phyloP scores from a whole-genome alignment of 2,113 vertebrate genomes.

The Phyllostomus discolor region DNA sequence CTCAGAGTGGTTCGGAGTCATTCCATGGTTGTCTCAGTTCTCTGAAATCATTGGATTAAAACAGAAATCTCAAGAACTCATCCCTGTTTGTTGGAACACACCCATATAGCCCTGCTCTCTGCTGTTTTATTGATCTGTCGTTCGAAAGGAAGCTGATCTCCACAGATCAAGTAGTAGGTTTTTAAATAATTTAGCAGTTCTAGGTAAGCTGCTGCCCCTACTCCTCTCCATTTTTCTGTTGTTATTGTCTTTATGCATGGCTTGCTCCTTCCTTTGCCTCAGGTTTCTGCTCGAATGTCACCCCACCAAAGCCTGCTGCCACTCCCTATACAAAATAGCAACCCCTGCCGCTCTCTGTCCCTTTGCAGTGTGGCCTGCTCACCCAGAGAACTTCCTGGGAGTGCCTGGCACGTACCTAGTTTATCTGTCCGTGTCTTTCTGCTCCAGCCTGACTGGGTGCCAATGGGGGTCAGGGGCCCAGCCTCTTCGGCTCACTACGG shows the following conservation, averaged over 20 bases:
- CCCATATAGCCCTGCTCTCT: not conserved
- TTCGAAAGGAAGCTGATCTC: constrained; percentile 14
- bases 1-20: not conserved
- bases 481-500: not conserved
- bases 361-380: not conserved
- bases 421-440: not conserved
- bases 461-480: not conserved
- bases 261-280: not conserved
- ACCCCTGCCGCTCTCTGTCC: not conserved
- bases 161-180: not conserved
- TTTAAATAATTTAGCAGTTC: constrained; percentile 29
- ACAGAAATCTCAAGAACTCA: not conserved
- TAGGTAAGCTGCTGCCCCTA: not conserved
- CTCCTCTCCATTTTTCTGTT: not conserved
- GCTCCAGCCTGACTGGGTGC: not conserved
- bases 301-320: not conserved
- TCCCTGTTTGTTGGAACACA: not conserved
- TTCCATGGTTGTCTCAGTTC: not conserved
- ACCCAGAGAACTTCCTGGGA: not conserved
- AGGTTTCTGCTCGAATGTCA: constrained; percentile 24
- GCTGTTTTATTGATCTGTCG: not conserved
- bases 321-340: not conserved
- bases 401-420: not conserved
- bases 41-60: constrained; percentile 1
- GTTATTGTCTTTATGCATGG: not conserved